phyloP scores from a whole-genome alignment of 2,797 vertebrate species.

The Miichthys miiuy region DNA sequence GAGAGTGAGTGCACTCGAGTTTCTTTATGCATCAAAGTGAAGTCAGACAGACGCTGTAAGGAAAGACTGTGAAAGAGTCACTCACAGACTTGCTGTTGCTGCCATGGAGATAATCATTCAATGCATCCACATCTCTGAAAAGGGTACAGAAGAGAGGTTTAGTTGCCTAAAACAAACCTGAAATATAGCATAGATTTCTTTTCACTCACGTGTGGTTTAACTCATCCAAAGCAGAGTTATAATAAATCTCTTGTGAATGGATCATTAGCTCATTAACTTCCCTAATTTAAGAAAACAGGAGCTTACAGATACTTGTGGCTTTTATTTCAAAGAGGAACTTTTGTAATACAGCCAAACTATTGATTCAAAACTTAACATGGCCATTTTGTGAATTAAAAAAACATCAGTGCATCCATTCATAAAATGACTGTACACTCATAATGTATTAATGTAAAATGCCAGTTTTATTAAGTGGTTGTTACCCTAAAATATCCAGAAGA shows the following conservation, averaged over 20 bases:
- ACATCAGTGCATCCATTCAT: background rate
- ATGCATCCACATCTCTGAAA: slow-evolving; percentile 94
- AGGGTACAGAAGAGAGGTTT: slow-evolving; percentile 15
- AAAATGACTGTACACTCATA: background rate
- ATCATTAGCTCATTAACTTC: slow-evolving; percentile 7
- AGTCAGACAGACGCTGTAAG: background rate
- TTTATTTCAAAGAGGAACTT: background rate
- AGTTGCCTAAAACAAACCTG: background rate
- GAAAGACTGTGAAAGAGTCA: slow-evolving; percentile 55
- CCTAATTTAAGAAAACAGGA: slow-evolving; percentile 7
- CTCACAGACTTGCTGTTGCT: slow-evolving; percentile 97
- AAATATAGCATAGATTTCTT: background rate
- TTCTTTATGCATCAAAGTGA: background rate
- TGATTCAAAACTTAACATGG: background rate
- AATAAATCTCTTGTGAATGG: background rate
- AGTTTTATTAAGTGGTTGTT: slow-evolving; percentile 72
- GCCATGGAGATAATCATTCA: slow-evolving; percentile 99
- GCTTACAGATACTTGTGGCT: background rate
- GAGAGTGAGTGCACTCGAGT: background rate
- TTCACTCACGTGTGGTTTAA: slow-evolving; percentile 5
- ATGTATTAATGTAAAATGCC: background rate
- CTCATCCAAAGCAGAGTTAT: background rate
- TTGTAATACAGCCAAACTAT: background rate
- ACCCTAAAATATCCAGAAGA: slow-evolving; percentile 99
- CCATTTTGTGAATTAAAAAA: background rate